Percentiles rank a stretch among this genome's conserved stretches.
Conservation (phyloP, 1,140 invertebrate species). For the Atta texana region DNA sequence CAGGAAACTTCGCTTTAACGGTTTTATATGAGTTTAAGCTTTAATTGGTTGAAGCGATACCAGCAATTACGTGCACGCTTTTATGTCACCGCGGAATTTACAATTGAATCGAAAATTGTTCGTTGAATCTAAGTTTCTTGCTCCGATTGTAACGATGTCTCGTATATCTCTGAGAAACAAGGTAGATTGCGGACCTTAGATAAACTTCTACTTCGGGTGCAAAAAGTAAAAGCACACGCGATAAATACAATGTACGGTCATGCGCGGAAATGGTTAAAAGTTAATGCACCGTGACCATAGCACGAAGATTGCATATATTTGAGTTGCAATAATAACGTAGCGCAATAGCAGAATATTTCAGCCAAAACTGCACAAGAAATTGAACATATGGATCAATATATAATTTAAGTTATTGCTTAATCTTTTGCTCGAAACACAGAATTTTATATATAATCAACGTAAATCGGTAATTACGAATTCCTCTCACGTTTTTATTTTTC, state of each 20-base stretch:
- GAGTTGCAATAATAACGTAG: conserved; percentile 9
- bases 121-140: conserved; percentile 50
- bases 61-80: conserved; percentile 50
- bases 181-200: conserved; percentile 32
- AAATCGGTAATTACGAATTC: background rate
- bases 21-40: conserved; percentile 59
- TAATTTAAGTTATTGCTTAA: conserved; percentile 13
- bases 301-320: conserved; percentile 27
- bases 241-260: conserved; percentile 18
- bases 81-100: conserved; percentile 45
- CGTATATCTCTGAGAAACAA: conserved; percentile 8
- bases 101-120: conserved; percentile 53
- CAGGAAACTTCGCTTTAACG: conserved; percentile 46
- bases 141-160: conserved; percentile 36
- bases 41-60: conserved; percentile 59
- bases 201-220: conserved; percentile 25
- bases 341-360: background rate
- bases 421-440: conserved; percentile 6
- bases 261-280: conserved; percentile 20
- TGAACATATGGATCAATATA: conserved; percentile 12
- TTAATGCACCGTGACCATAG: conserved; percentile 25
- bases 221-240: conserved; percentile 39
- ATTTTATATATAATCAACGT: background rate
- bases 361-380: background rate
- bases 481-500: background rate